Evolutionary conservation across 2,888 invertebrate genomes (phyloP).

Genomic region (Agrenia bidenticulata): DNA sequence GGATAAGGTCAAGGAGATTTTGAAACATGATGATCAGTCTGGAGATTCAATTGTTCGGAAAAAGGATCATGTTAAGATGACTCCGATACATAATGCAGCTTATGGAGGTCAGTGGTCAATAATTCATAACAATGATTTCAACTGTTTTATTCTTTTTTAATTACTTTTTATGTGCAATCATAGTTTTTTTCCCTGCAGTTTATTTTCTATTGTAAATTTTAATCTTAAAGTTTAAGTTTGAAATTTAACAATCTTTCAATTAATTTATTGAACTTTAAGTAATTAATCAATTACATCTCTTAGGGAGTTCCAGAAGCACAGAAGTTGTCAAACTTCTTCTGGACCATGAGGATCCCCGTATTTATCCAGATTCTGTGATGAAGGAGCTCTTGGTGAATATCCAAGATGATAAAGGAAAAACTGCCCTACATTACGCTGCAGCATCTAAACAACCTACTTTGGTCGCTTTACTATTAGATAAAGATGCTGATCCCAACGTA

Average conservation of each 20-base stretch:
- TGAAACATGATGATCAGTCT: constrained; percentile 3
- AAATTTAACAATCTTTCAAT: too few species aligned
- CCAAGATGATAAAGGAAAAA: constrained; percentile 33
- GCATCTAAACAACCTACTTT: constrained; percentile 27
- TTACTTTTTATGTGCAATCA: too few species aligned
- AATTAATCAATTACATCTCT: too few species aligned
- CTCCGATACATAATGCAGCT: constrained; percentile 41
- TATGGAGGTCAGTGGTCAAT: constrained; percentile 36
- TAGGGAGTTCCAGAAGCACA: constrained; percentile 26
- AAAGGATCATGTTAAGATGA: constrained; percentile 31
- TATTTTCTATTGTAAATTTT: too few species aligned
- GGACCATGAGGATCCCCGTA: constrained; percentile 20
- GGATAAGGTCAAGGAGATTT: constrained; percentile 32
- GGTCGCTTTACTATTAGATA: constrained; percentile 21
- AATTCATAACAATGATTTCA: too few species aligned
- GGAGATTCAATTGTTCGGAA: constrained; percentile 32
- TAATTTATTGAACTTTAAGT: neutral
- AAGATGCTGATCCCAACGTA: constrained; percentile 36
- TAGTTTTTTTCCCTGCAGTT: too few species aligned
- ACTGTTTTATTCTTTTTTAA: too few species aligned
- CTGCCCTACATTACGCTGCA: constrained; percentile 41
- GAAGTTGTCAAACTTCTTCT: constrained; percentile 34
- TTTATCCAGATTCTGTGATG: constrained; percentile 1
- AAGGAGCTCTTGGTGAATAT: constrained; percentile 27
- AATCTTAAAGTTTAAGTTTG: too few species aligned